phyloP scores from a whole-genome alignment of 2,113 vertebrate species.

The Chaenocephalus aceratus region DNA sequence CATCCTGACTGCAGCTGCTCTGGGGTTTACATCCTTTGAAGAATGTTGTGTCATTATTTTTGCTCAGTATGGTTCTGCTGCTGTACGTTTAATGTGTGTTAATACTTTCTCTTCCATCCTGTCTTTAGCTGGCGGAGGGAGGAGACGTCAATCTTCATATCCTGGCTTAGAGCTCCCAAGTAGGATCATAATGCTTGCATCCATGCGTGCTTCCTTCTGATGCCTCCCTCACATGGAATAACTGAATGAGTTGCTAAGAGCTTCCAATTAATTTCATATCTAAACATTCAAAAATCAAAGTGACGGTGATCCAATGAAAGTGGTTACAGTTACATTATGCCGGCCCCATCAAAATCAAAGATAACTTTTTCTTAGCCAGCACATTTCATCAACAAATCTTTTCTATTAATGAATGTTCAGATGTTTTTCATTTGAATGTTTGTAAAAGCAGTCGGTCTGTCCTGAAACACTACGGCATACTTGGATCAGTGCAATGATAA shows the following conservation, averaged over 20 bases:
- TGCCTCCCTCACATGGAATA: constrained; percentile 73
- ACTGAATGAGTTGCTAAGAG: constrained; percentile 52
- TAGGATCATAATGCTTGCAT: constrained; percentile 77
- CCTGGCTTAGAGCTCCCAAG: constrained; percentile 89
- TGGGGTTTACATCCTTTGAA: neutral
- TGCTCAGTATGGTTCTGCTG: neutral
- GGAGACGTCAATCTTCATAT: constrained; percentile 80
- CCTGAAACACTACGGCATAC: neutral
- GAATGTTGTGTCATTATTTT: neutral
- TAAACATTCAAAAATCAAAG: neutral
- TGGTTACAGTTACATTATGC: neutral
- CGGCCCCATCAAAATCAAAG: neutral
- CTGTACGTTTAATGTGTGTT: constrained; percentile 11
- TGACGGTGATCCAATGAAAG: neutral
- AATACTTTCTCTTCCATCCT: constrained; percentile 39
- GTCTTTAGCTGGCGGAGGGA: constrained; percentile 77
- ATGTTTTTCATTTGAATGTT: neutral
- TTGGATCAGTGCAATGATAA: neutral
- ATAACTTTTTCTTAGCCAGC: neutral
- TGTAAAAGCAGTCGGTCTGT: neutral
- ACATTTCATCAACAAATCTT: neutral
- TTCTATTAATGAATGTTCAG: neutral
- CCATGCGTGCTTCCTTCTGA: constrained; percentile 48
- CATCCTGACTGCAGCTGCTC: neutral
- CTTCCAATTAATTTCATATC: constrained; percentile 54